Percentiles rank a stretch among this genome's conserved stretches.
Conservation (phyloP, 64 coral and sea anemone species). For the Astreopora myriophthalma region DNA sequence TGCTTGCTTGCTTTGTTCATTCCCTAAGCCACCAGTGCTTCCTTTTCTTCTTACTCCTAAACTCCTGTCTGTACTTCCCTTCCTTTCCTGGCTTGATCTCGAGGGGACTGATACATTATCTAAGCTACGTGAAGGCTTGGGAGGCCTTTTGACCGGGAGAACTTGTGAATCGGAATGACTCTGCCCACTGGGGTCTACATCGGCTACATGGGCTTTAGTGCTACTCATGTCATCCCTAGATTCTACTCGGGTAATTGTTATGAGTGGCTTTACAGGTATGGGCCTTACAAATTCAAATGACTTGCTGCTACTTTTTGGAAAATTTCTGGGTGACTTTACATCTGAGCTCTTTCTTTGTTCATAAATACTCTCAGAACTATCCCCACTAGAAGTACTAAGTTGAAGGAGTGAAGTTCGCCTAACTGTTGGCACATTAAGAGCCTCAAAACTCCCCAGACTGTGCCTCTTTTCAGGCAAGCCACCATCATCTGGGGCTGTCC, state of each 20-base stretch:
- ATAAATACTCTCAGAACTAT: constrained; percentile 94
- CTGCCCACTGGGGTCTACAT: constrained; percentile 67
- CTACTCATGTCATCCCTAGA: constrained; percentile 89
- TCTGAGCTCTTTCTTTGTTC: constrained; percentile 79
- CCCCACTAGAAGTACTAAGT: constrained; percentile 87
- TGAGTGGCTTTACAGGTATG: constrained; percentile 89
- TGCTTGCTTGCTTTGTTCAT: not conserved
- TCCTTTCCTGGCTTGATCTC: constrained; percentile 52
- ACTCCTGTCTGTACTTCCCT: constrained; percentile 77
- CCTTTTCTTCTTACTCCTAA: constrained; percentile 34
- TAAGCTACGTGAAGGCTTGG: constrained; percentile 61
- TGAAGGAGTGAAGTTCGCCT: constrained; percentile 84
- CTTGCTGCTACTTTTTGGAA: constrained; percentile 83
- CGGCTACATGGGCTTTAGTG: constrained; percentile 68
- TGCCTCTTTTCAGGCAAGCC: constrained; percentile 64
- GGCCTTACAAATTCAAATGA: constrained; percentile 98
- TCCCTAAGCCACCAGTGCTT: not conserved
- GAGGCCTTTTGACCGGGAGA: constrained; percentile 46
- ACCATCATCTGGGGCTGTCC: constrained; percentile 91
- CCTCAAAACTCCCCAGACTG: constrained; percentile 62
- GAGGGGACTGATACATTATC: constrained; percentile 49
- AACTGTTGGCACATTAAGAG: constrained; percentile 70
- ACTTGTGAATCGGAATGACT: constrained; percentile 95
- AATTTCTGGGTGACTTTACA: constrained; percentile 73
- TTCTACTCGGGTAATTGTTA: constrained; percentile 91